Evolutionary conservation across 2,888 invertebrate species (phyloP), one percentile per base, ranked within the genome.

Genomic region (Cantharis flavilabris): DNA sequence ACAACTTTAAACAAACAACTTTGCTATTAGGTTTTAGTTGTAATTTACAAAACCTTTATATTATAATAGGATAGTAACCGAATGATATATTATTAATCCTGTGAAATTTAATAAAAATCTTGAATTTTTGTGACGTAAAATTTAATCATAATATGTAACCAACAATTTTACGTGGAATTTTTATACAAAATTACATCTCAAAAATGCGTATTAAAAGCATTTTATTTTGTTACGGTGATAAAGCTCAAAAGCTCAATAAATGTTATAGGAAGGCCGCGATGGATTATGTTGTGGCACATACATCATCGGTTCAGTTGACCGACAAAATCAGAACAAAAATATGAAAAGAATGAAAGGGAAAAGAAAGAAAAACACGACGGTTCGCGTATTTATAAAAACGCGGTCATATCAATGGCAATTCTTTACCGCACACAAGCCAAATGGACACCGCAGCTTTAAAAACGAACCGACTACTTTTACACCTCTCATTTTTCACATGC

Each of bases 361-460:
- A 78, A 75, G 76, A 78, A 76, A 78, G 76, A 76, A 73, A 73
- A 78, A 78, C 69, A 78, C 75, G 73, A 76, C 73, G 72, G 75
- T 69, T 71, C 70, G 76, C 73, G 76, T 78, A 78, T 78, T 78
- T 78, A 76, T 78, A 78, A 78, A 78, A 78, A 78, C 78, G 78
- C 76, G 78, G 78, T 83, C 83, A 83, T 85, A 85, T 85, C 83
- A 84, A 84, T 83, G 84, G 84, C 83, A 84, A 84, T 83, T 81
- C 81, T 82, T 82, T 82, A 85, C 86, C 84, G 81, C 85, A 83
- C 82, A 83, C 82, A 80, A 83, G 83, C 82, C 84, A 82, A 84
- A 84, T 83, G 82, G 82, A 83, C 82, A 84, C 86, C 86, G 86
- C 86, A 86, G 86, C 86, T 87, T 86, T 86, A 86, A 87, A 87